phyloP scores from a whole-genome alignment of 1,140 invertebrate species.

The Hylyphantes graminicola region DNA sequence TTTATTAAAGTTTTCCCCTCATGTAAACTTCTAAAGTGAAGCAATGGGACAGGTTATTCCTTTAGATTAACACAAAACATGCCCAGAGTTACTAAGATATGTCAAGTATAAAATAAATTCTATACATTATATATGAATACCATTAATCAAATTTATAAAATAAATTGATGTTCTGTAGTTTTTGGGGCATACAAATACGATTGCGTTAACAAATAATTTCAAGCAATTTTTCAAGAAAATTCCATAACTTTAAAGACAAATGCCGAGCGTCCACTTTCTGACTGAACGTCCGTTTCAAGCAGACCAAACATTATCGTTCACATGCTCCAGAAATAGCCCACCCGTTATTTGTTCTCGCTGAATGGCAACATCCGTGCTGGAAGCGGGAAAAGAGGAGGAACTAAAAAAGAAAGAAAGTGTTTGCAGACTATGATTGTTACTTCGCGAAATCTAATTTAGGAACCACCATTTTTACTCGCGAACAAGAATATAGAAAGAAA shows the following conservation, averaged over 20 bases:
- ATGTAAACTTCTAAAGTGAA: too few species aligned
- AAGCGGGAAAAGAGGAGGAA: background rate
- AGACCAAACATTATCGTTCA: constrained; percentile 9
- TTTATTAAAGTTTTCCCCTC: too few species aligned
- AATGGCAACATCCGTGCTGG: background rate
- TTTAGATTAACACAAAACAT: too few species aligned
- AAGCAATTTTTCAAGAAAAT: background rate
- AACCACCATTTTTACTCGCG: background rate
- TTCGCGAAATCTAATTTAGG: constrained; percentile 28
- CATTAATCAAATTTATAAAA: too few species aligned
- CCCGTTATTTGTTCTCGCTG: background rate
- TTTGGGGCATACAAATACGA: background rate
- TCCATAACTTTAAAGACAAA: constrained; percentile 18
- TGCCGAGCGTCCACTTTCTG: background rate
- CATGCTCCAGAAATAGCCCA: constrained; percentile 16
- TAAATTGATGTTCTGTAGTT: background rate
- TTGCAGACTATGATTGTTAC: constrained; percentile 24
- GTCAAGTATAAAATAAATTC: too few species aligned
- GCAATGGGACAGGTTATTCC: too few species aligned
- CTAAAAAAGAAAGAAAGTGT: background rate
- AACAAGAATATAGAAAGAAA: too few species aligned
- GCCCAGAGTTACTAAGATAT: too few species aligned
- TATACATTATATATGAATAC: too few species aligned
- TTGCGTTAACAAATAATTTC: too few species aligned
- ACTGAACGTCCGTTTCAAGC: background rate